Percentiles rank a stretch among this genome's conserved stretches.
Evolutionary conservation across 2,113 vertebrate species (phyloP).

Genomic region (Platysteira castanea): DNA sequence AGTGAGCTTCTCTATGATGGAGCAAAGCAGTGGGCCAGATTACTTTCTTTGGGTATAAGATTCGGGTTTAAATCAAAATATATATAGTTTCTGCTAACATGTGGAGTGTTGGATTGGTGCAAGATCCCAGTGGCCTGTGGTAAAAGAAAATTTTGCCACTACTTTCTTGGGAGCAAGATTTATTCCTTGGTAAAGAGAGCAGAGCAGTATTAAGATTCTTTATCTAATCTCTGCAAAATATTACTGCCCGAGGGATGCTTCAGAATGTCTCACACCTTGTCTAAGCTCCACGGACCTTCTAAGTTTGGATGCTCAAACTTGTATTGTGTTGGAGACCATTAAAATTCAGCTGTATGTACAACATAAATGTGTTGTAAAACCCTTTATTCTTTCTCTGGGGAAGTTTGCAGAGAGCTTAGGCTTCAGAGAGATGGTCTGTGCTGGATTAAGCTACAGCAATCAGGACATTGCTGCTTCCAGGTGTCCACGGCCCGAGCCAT

Average conservation of each 20-base stretch:
- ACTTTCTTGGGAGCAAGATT: not conserved
- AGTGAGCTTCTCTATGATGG: not conserved
- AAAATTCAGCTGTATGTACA: not conserved
- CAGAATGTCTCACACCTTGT: not conserved
- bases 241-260: not conserved
- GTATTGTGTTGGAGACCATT: not conserved
- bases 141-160: not conserved
- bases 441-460: not conserved
- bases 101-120: not conserved
- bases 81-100: not conserved
- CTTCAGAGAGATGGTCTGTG: not conserved
- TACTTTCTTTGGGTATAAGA: not conserved
- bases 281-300: not conserved
- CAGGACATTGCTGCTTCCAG: not conserved
- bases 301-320: not conserved
- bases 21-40: not conserved
- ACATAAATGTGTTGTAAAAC: not conserved
- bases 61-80: not conserved
- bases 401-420: not conserved
- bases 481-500: accelerated
- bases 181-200: not conserved
- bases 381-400: not conserved
- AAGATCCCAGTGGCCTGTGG: not conserved
- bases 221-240: not conserved
- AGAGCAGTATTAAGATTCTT: not conserved